phyloP scores from a whole-genome alignment of 2,113 vertebrate species.

The Upupa epops region DNA sequence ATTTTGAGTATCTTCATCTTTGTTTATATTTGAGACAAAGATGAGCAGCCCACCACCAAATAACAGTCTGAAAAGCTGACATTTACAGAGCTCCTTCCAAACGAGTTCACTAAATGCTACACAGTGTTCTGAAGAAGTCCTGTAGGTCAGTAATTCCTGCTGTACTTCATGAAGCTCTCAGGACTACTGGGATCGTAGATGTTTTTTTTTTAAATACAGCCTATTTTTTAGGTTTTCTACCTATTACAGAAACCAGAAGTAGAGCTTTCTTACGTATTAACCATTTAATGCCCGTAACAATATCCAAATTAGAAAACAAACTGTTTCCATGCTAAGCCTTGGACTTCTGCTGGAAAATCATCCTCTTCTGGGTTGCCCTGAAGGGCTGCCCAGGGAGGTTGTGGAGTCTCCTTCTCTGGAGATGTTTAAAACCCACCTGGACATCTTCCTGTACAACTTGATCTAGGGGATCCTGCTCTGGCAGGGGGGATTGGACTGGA shows the following conservation, averaged over 20 bases:
- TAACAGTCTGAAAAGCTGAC: not conserved
- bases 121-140: not conserved
- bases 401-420: too few species aligned
- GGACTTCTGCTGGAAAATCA: not conserved
- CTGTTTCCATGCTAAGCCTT: not conserved
- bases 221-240: not conserved
- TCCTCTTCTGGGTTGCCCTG: not conserved
- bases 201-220: not conserved
- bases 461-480: too few species aligned
- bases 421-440: too few species aligned
- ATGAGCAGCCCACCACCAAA: not conserved
- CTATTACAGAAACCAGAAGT: not conserved
- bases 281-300: not conserved
- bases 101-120: not conserved
- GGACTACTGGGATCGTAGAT: not conserved
- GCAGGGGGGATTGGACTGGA: too few species aligned
- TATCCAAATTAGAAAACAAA: not conserved
- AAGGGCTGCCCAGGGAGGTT: too few species aligned
- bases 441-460: too few species aligned
- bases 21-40: not conserved
- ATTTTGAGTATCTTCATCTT: not conserved
- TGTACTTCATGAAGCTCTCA: not conserved
- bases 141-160: not conserved
- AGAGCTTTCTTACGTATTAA: not conserved
- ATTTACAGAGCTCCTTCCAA: constrained; percentile 24